Evolutionary conservation across 2,888 invertebrate genomes (phyloP).

Genomic region (Drosophila incognita): DNA sequence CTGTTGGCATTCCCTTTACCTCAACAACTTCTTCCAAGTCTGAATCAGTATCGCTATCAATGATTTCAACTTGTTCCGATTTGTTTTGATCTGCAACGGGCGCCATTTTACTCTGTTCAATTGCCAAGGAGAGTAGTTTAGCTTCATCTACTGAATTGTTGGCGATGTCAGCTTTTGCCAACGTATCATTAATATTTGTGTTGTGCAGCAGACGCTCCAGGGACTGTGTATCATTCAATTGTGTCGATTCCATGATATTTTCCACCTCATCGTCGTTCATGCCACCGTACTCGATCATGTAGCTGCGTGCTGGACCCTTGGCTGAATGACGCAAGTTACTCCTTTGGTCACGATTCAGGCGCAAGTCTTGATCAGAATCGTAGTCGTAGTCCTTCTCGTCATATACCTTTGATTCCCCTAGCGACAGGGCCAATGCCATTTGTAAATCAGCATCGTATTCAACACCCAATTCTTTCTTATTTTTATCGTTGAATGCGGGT

Average conservation of each 20-base stretch:
- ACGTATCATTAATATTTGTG: slow-evolving; percentile 9
- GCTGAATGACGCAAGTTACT: slow-evolving; percentile 83
- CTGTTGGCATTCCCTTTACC: slow-evolving; percentile 2
- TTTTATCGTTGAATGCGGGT: neutral
- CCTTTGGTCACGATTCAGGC: slow-evolving; percentile 79
- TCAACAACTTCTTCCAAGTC: slow-evolving; percentile 74
- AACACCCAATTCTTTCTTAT: slow-evolving; percentile 64
- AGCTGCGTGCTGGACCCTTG: slow-evolving; percentile 88
- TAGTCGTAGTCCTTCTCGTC: slow-evolving; percentile 86
- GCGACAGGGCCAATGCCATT: slow-evolving; percentile 87
- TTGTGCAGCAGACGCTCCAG: slow-evolving; percentile 41
- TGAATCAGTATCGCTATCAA: slow-evolving; percentile 71
- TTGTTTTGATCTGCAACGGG: neutral
- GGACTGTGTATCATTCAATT: slow-evolving; percentile 64
- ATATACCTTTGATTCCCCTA: slow-evolving; percentile 85
- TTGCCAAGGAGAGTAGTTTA: slow-evolving; percentile 49
- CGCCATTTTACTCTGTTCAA: slow-evolving; percentile 40
- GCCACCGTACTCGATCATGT: slow-evolving; percentile 91
- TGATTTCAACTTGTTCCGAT: slow-evolving; percentile 17
- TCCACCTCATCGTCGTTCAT: slow-evolving; percentile 90
- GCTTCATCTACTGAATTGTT: slow-evolving; percentile 53
- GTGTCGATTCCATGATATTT: slow-evolving; percentile 85
- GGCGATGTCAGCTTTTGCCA: slow-evolving; percentile 7
- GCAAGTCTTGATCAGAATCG: slow-evolving; percentile 82
- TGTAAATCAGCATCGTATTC: slow-evolving; percentile 87